These are phyloP conservation scores for Coremacera marginata DNA, from an alignment of 2,888 invertebrate species.

Conservation along the genomic window DNA sequence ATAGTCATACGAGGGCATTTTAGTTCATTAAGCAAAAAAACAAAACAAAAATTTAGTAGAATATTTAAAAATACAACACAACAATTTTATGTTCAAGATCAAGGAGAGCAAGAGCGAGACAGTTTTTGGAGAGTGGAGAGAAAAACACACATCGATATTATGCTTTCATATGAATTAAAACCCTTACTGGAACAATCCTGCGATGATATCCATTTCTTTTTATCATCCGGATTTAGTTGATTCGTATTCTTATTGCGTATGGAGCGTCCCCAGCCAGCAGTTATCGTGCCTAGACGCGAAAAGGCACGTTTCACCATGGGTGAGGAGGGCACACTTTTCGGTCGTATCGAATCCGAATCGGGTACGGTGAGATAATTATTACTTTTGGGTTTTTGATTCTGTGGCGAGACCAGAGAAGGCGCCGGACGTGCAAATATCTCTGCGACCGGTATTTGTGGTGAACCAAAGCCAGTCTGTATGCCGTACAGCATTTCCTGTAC, in stretches of 20 bases:
- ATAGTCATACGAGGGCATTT: not conserved
- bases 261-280: conserved; percentile 91
- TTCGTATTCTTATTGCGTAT: conserved; percentile 88
- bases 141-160: conserved; percentile 67
- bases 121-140: conserved; percentile 20
- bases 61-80: conserved; percentile 13
- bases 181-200: conserved; percentile 91
- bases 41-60: not conserved
- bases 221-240: conserved; percentile 85
- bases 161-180: conserved; percentile 58
- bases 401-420: conserved; percentile 87
- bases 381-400: conserved; percentile 87
- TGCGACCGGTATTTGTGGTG: conserved; percentile 92
- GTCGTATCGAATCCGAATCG: conserved; percentile 86
- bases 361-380: conserved; percentile 94
- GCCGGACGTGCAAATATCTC: conserved; percentile 88
- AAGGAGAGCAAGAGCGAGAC: not conserved
- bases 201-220: conserved; percentile 92
- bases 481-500: conserved; percentile 96
- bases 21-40: not conserved
- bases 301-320: conserved; percentile 95
- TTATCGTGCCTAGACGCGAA: conserved; percentile 89
- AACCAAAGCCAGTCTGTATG: conserved; percentile 92
- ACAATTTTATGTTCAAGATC: conserved; percentile 1
- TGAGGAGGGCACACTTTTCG: conserved; percentile 93